Base-by-base conservation (phyloP, 2,113 vertebrate genomes). In the Pelusios castaneus region DNA sequence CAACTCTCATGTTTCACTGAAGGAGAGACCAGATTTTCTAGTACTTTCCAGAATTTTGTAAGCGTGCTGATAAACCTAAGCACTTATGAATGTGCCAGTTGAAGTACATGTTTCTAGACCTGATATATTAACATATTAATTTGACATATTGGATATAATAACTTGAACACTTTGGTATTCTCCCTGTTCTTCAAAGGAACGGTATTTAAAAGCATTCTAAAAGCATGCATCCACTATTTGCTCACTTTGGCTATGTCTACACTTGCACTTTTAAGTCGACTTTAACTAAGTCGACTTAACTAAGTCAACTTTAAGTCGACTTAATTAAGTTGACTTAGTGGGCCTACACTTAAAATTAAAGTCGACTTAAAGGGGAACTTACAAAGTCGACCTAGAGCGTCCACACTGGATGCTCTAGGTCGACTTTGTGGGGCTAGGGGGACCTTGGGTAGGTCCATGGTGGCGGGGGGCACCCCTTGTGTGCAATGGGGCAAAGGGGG, bases 21-120 rank as follows among this genome's bases (percentile, higher is more conserved):
- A 34, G 86, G 19, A 21, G 85, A 91, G 92, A 85, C 31, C 31
- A 82, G 88, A 81, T 80, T 80, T 45, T 80, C 1, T 22, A 83
- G 80, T 89, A 76, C 67, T 91, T 97, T 89, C 29, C 91, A 84
- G 81, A 70, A 80, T 0, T 82, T 31, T 91, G 25, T 73, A 95
- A 91, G 13, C 47, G 3, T 47, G 55, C 89, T 82, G 91, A 70
- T 63, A 70, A 91, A 89, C 43, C 76, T 31, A 67, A 11, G 0
- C 87, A 85, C 25, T 51, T 84, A 43, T 73, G 47, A 47, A 79
- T 25, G 84, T 87, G 63, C 91, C 85, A 85, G 11, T 38, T 38
- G 24, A 29, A 78, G 4, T 49, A 82, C 75, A 55, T 49, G 47
- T 7, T 75, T 87, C 95, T 55, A 67, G 41, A 80, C 93, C 41